phyloP scores from a whole-genome alignment of 2,113 vertebrate genomes.

The Empidonax traillii region DNA sequence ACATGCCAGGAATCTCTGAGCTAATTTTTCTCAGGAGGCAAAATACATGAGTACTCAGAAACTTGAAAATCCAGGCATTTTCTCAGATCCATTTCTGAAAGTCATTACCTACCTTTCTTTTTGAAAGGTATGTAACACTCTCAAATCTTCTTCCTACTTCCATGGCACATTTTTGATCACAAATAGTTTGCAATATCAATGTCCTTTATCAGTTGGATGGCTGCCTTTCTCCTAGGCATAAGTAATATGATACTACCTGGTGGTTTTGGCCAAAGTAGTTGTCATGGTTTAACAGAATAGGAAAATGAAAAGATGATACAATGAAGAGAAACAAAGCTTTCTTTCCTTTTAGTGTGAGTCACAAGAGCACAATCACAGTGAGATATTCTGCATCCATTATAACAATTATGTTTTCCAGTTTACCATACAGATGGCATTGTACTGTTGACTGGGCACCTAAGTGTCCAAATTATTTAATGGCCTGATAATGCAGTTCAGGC shows the following conservation, averaged over 20 bases:
- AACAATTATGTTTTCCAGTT: neutral
- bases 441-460: neutral
- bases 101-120: neutral
- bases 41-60: neutral
- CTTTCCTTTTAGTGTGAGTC: neutral
- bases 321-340: neutral
- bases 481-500: neutral
- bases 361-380: neutral
- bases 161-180: neutral
- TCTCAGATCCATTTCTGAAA: neutral
- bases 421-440: neutral
- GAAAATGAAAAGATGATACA: neutral
- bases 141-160: neutral
- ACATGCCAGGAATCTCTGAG: neutral
- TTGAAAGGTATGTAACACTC: neutral
- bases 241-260: neutral
- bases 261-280: neutral
- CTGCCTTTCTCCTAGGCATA: neutral
- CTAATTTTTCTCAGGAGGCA: neutral
- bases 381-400: neutral
- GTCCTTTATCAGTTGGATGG: neutral
- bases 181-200: neutral
- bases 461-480: neutral
- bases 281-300: neutral
- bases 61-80: neutral